A percentile compares a stretch with the other conserved stretches of the same genome.
Conservation (phyloP, 2,113 vertebrate genomes). For the Marcusenius ussheri region DNA sequence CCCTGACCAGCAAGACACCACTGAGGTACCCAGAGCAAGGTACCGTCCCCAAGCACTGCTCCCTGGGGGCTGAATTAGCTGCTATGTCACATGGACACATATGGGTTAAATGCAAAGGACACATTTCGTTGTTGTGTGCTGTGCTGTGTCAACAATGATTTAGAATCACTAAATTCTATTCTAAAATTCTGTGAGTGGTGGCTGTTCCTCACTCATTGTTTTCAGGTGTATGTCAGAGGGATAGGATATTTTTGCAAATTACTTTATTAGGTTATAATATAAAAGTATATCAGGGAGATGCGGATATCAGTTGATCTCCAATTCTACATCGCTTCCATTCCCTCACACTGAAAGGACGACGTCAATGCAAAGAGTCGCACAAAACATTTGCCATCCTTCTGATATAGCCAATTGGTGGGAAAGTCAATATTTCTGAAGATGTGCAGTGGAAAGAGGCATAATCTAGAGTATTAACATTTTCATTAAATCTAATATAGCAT, state of each 20-base stretch:
- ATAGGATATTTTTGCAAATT: background rate
- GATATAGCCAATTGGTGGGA: constrained; percentile 54
- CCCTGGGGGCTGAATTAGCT: too few species aligned
- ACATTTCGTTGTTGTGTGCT: too few species aligned
- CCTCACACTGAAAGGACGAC: background rate
- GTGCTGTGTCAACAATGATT: too few species aligned
- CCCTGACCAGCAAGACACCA: too few species aligned
- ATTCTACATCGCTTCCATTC: background rate
- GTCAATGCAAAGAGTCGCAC: background rate
- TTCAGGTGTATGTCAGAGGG: background rate
- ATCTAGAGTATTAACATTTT: constrained; percentile 54
- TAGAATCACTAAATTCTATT: too few species aligned
- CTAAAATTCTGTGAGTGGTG: background rate
- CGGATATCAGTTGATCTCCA: background rate
- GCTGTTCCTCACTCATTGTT: background rate
- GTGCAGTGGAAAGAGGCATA: constrained; percentile 30
- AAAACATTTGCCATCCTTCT: constrained; percentile 35
- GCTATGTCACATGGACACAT: too few species aligned
- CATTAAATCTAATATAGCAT: constrained; percentile 61
- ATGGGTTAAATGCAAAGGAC: too few species aligned
- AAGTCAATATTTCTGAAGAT: constrained; percentile 52
- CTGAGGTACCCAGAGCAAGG: too few species aligned
- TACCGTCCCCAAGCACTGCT: too few species aligned
- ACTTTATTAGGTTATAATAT: background rate
- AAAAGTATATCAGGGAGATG: background rate